These are phyloP conservation scores for Basileuterus tristriatus DNA, from an alignment of 2,797 vertebrate species.

Conservation along the genomic window DNA sequence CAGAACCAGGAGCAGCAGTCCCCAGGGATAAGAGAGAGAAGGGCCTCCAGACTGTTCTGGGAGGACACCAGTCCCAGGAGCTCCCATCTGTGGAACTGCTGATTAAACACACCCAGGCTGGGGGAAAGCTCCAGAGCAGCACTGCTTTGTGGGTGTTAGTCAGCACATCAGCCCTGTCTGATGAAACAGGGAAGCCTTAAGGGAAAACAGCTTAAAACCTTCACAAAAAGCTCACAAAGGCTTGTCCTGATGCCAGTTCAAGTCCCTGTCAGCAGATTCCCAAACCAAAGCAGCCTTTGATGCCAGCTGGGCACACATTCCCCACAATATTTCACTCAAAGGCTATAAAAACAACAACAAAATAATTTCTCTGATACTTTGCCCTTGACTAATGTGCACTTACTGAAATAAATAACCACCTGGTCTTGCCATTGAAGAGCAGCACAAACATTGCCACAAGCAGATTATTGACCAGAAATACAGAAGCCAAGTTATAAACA, in stretches of 20 bases:
- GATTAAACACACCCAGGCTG: background rate
- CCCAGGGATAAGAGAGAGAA: background rate
- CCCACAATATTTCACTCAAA: background rate
- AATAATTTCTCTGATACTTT: background rate
- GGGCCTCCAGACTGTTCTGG: accelerated
- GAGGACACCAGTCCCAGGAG: background rate
- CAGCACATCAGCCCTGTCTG: background rate
- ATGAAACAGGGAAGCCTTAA: background rate
- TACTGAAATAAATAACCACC: background rate
- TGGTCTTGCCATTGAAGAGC: background rate
- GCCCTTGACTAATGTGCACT: background rate
- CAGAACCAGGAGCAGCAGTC: background rate
- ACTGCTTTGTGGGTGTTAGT: background rate
- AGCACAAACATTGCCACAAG: background rate
- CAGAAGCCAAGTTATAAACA: background rate
- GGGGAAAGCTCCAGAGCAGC: background rate
- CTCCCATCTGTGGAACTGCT: background rate
- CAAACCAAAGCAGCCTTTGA: background rate
- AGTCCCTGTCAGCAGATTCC: background rate
- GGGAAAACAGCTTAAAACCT: background rate
- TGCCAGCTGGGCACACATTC: background rate
- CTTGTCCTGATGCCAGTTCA: background rate
- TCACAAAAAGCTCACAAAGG: background rate
- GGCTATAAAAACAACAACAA: background rate
- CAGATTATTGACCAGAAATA: background rate